These are phyloP conservation scores for Protonemura montana DNA, from an alignment of 2,888 invertebrate genomes.

Conservation along the genomic window DNA sequence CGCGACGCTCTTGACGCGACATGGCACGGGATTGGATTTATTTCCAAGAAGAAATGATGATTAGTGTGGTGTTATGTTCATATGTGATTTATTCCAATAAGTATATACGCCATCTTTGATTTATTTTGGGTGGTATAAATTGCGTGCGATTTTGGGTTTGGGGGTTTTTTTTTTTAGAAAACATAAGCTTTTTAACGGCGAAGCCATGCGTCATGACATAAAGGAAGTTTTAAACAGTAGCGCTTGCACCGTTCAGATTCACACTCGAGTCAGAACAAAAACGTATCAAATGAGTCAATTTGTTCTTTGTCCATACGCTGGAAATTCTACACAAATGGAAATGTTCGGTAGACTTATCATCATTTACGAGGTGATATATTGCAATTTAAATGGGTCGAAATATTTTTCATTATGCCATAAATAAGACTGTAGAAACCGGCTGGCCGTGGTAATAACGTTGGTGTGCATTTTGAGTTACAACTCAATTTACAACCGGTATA, in stretches of 20 bases:
- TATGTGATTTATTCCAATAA: not conserved
- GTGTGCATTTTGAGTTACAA: not conserved
- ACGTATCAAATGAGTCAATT: not conserved
- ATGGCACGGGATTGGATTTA: not conserved
- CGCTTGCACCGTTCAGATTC: not conserved
- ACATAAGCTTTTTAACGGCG: slow-evolving; percentile 4
- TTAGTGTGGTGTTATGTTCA: slow-evolving; percentile 5
- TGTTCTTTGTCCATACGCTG: not conserved
- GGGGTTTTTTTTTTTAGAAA: not conserved
- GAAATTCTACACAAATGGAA: not conserved
- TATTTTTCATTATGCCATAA: not conserved
- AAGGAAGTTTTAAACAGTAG: not conserved
- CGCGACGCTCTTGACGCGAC: not conserved
- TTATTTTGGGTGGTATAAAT: not conserved
- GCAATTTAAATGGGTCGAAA: slow-evolving; percentile 7
- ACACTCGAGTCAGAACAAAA: not conserved
- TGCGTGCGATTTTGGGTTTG: not conserved
- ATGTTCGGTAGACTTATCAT: not conserved
- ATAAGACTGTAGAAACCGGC: not conserved
- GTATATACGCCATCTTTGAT: not conserved
- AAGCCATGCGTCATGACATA: not conserved
- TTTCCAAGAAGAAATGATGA: not conserved
- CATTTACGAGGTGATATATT: not conserved
- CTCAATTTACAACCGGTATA: not conserved
- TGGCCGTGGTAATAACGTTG: not conserved